Conservation (phyloP, 1,140 invertebrate species). For the Drosophila eugracilis region DNA sequence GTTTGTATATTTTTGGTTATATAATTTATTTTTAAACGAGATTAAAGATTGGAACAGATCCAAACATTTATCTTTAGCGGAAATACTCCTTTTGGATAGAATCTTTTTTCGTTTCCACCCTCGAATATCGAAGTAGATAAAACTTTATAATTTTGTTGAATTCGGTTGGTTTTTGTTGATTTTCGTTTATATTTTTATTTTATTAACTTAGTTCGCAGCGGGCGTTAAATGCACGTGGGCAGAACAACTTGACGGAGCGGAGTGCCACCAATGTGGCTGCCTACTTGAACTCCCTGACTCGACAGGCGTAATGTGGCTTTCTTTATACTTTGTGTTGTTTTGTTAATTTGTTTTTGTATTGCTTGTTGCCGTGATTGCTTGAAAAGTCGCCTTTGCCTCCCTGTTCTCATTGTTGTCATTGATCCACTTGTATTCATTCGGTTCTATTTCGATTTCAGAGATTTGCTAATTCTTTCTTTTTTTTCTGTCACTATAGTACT, state of each 20-base stretch:
- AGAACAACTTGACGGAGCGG: slow-evolving; percentile 52
- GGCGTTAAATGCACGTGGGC: slow-evolving; percentile 57
- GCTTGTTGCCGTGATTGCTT: slow-evolving; percentile 30
- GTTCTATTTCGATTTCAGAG: slow-evolving; percentile 1
- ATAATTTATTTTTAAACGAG: background rate
- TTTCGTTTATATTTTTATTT: slow-evolving; percentile 43
- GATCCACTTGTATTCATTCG: slow-evolving; percentile 4
- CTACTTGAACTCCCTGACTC: slow-evolving; percentile 61
- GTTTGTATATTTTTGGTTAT: background rate
- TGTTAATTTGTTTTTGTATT: slow-evolving; percentile 13
- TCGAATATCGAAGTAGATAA: slow-evolving; percentile 1
- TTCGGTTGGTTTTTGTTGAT: slow-evolving; percentile 34
- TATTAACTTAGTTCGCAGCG: slow-evolving; percentile 54
- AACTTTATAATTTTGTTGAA: slow-evolving; percentile 2
- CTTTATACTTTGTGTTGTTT: slow-evolving; percentile 53
- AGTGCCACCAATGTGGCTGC: slow-evolving; percentile 55
- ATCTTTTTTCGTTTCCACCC: slow-evolving; percentile 48
- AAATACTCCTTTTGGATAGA: no score
- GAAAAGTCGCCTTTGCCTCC: slow-evolving; percentile 8
- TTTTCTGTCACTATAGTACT: slow-evolving; percentile 46
- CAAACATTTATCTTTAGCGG: no score
- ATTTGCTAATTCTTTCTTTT: background rate
- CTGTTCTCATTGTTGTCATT: slow-evolving; percentile 3
- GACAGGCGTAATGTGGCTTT: slow-evolving; percentile 83
- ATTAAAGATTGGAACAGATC: no score